phyloP scores from a whole-genome alignment of 2,888 invertebrate species.

The Epinotia demarniana region DNA sequence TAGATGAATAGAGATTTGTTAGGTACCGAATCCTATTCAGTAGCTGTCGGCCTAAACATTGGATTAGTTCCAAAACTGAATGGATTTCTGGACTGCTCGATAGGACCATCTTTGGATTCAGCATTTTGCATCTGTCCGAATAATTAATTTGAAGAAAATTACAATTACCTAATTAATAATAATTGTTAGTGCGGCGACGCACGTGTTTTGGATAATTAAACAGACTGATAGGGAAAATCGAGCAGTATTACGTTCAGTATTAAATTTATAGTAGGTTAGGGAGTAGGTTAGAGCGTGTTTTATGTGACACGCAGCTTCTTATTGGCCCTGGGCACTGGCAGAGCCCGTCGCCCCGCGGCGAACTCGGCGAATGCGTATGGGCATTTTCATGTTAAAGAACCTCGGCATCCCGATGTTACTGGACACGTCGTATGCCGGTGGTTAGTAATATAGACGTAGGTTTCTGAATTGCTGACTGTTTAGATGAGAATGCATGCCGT shows the following conservation, averaged over 20 bases:
- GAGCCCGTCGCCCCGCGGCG: slow-evolving; percentile 41
- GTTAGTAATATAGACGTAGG: slow-evolving; percentile 49
- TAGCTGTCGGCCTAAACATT: slow-evolving; percentile 37
- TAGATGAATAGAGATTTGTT: slow-evolving; percentile 13
- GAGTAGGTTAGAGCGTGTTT: slow-evolving; percentile 52
- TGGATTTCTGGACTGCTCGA: slow-evolving; percentile 38
- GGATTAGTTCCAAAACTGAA: slow-evolving; percentile 28
- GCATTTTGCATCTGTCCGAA: slow-evolving; percentile 10
- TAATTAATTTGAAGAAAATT: slow-evolving; percentile 10
- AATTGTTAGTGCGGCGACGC: background rate
- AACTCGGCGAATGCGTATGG: slow-evolving; percentile 55
- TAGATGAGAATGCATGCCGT: slow-evolving; percentile 46
- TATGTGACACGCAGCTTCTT: slow-evolving; percentile 62
- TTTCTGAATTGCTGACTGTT: slow-evolving; percentile 59
- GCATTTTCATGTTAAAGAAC: slow-evolving; percentile 54
- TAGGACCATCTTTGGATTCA: slow-evolving; percentile 17
- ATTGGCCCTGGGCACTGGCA: slow-evolving; percentile 33
- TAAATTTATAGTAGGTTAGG: slow-evolving; percentile 50
- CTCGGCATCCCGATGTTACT: slow-evolving; percentile 53
- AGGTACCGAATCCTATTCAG: slow-evolving; percentile 27
- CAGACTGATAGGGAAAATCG: slow-evolving; percentile 49
- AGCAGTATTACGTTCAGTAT: slow-evolving; percentile 70
- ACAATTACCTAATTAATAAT: slow-evolving; percentile 6
- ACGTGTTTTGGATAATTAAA: slow-evolving; percentile 26
- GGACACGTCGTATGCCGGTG: slow-evolving; percentile 27